Percentiles rank a stretch among this genome's conserved stretches.
phyloP scores from a whole-genome alignment of 2,113 vertebrate species.

The Anoplopoma fimbria region DNA sequence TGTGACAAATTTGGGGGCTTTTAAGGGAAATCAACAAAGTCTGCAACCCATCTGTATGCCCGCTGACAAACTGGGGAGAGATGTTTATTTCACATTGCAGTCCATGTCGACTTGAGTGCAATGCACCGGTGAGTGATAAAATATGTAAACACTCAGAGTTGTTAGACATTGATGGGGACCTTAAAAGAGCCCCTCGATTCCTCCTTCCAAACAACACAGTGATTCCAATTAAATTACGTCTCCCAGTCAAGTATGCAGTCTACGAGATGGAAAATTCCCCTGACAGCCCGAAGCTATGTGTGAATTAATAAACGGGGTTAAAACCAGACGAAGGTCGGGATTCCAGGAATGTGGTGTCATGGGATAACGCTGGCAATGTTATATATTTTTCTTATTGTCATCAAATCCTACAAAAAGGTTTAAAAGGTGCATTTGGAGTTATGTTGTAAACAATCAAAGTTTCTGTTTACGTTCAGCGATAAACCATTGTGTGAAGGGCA shows the following conservation, averaged over 20 bases:
- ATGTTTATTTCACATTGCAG: conserved; percentile 64
- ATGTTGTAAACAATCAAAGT: neutral
- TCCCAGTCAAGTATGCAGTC: neutral
- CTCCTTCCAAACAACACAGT: conserved; percentile 30
- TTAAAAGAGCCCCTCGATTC: conserved; percentile 50
- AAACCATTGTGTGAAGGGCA: neutral
- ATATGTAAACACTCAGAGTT: conserved; percentile 63
- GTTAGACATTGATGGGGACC: conserved; percentile 41
- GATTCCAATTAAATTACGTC: conserved; percentile 56
- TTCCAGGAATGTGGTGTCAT: neutral
- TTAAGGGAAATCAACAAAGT: conserved; percentile 72
- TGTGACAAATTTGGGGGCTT: conserved; percentile 78
- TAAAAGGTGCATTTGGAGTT: neutral
- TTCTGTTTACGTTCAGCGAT: neutral
- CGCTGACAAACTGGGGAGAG: conserved; percentile 51
- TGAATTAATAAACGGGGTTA: conserved; percentile 15
- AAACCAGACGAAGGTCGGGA: conserved; percentile 12
- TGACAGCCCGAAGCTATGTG: conserved; percentile 5
- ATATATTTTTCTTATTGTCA: neutral
- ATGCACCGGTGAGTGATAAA: conserved; percentile 56
- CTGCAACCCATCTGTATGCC: conserved; percentile 57
- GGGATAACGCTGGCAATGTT: neutral
- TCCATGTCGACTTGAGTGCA: conserved; percentile 39
- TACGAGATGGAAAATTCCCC: conserved; percentile 19
- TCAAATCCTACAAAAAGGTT: neutral